Base-by-base conservation (phyloP, 2,113 vertebrate species). In the Oreotrochilus melanogaster region DNA sequence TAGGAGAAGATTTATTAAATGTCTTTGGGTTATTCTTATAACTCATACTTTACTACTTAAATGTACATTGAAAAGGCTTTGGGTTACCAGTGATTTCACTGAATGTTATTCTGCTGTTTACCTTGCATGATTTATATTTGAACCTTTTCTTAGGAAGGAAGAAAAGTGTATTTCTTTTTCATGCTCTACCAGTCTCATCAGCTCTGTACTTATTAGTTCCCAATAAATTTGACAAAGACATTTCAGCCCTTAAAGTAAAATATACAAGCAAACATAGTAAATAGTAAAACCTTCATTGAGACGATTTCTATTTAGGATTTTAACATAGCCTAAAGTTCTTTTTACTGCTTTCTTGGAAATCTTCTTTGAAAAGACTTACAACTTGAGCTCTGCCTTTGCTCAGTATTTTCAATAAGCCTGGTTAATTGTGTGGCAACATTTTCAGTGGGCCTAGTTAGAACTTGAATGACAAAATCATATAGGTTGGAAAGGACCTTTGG, bases 341-440 rank as follows among this genome's bases (percentile, higher is more conserved):
- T 33, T 23, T 67, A 31, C 10, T 47, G 4, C 4, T 75, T 72
- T 50, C 28, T 58, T 88, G 33, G 33, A 75, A 92, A 17, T 24
- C 1, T 25, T 43, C 1, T 10, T 45, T 8, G 42, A 4, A 42
- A 22, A 62, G 10, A 3, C 11, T 81, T 66, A 21, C 7, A 57
- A 23, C 9, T 33, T 65, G 19, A 86, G n/a, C 7, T 78, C 9
- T 57, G n/a, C 18, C 14, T 8, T 7, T 42, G 33, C 22, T 2
- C 9, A 57, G 0, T 22, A 57, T 50, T 91, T 87, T 89, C 30
- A 33, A 1, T 58, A 30, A 84, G 1, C 17, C 27, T 0, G 1
- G 4, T 39, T 64, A 51, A 2, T 42, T 74, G 14, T 39, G 22
- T 66, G n/a, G 13, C 19, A 57, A 7, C 7, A 35, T n/a, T 90